Evolutionary conservation across 2,888 invertebrate species (phyloP), one percentile per base, ranked within the genome.

Genomic region (Trilocha varians): DNA sequence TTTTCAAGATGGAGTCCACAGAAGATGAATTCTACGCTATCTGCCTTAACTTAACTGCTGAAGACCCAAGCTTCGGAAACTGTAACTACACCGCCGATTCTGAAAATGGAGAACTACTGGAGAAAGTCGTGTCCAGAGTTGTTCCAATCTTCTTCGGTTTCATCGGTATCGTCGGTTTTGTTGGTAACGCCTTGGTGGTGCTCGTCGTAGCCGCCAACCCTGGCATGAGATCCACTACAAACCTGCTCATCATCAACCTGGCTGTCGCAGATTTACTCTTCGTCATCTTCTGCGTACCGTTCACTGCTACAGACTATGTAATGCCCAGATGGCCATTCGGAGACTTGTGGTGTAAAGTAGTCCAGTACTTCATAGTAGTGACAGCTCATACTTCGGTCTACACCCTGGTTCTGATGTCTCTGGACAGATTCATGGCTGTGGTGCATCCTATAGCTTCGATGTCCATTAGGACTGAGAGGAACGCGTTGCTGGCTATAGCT

Each of bases 351-450:
- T 97, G 97, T 80, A 94, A 94, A 79, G 90, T 93, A 15, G 94
- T 96, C 9, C 96, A 97, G 71, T 97, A 97, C 68, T 89, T 96
- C 67, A 94, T 95, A 52, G 94, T 95, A 45, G 96, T 96, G 33
- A 96, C 96, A 16, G 97, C 96, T 17, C 97, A 96, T 67, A 95
- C 95, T 42, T 96, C 96, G 59, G 96, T 97, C 4, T 97, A 97
- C 78, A 97, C 97, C 0, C 84, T 98, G 38, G 96, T 97, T 1
- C 88, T 97, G 49, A 97, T 98, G 97, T 96, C 96, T 5, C 78
- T 97, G 43, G 97, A 98, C 76, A 88, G 93, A 50, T 98, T 95
- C 70, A 88, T 98, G 74, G 97, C 97, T 18, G 97, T 98, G 2
- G 97, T 97, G 1, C 95, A 96, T 72, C 97, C 97, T 3, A 93